These are phyloP conservation scores for Gracilinanus agilis DNA, from an alignment of 2,113 vertebrate species.

Conservation along the genomic window DNA sequence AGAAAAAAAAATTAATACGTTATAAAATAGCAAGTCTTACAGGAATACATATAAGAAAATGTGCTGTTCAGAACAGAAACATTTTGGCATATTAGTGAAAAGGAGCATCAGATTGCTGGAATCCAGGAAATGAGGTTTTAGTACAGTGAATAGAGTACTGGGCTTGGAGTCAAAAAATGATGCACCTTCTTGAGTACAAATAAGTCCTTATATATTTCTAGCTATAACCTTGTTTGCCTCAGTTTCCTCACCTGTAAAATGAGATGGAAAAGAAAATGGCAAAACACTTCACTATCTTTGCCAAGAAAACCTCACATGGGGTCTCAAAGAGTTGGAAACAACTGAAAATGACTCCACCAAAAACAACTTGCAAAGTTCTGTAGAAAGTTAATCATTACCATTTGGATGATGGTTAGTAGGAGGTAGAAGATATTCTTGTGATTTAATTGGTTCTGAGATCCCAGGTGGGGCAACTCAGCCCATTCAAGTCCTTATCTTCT, in stretches of 20 bases:
- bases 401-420: background rate
- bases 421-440: background rate
- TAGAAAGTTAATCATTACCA: background rate
- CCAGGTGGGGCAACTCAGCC: background rate
- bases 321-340: background rate
- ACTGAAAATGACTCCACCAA: background rate
- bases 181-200: too few species aligned
- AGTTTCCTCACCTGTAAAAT: background rate
- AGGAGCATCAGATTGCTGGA: background rate
- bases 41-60: background rate
- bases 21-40: background rate
- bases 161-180: background rate
- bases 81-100: background rate
- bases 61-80: background rate
- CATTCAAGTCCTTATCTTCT: background rate
- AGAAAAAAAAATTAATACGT: background rate
- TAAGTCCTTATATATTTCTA: background rate
- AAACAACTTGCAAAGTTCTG: background rate
- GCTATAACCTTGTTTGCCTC: background rate
- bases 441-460: background rate
- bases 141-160: background rate
- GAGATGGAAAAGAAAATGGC: background rate
- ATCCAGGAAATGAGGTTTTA: background rate
- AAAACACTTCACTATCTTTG: background rate
- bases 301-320: background rate